A percentile compares a stretch with the other conserved stretches of the same genome.
phyloP scores from a whole-genome alignment of 2,113 vertebrate genomes.

The Peromyscus californicus region DNA sequence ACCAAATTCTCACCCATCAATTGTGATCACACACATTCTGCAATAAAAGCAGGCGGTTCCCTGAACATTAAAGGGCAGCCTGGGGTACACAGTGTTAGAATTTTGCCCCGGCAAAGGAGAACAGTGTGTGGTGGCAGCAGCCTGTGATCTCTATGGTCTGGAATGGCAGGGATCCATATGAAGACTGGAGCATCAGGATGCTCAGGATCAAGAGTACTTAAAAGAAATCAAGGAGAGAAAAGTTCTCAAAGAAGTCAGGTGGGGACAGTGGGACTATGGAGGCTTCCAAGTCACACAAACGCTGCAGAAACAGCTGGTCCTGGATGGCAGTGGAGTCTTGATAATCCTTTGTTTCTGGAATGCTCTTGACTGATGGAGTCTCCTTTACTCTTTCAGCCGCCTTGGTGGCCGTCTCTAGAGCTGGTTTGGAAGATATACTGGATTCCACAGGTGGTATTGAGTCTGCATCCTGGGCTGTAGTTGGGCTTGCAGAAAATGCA shows the following conservation, averaged over 20 bases:
- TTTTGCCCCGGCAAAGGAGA: not conserved
- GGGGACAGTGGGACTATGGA: not conserved
- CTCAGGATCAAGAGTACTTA: not conserved
- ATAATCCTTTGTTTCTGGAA: not conserved
- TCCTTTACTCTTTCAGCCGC: not conserved
- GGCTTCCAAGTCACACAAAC: not conserved
- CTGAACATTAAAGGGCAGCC: too few relatives aligned
- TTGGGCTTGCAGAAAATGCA: not conserved
- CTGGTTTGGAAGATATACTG: not conserved
- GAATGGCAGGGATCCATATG: too few relatives aligned
- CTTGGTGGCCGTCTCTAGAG: not conserved
- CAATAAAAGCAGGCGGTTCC: not conserved
- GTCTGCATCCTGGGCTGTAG: too few relatives aligned
- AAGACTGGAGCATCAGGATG: not conserved
- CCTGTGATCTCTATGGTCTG: fast-evolving
- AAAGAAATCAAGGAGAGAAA: not conserved
- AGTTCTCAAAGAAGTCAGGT: not conserved
- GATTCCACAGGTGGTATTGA: fast-evolving
- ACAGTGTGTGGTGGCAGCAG: not conserved
- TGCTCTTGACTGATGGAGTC: too few relatives aligned
- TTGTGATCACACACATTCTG: not conserved
- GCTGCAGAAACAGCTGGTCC: not conserved
- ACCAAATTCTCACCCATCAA: not conserved
- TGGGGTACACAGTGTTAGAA: not conserved
- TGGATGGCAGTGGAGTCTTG: not conserved